phyloP scores from a whole-genome alignment of 1,140 invertebrate genomes.

The Trichonephila inaurata region DNA sequence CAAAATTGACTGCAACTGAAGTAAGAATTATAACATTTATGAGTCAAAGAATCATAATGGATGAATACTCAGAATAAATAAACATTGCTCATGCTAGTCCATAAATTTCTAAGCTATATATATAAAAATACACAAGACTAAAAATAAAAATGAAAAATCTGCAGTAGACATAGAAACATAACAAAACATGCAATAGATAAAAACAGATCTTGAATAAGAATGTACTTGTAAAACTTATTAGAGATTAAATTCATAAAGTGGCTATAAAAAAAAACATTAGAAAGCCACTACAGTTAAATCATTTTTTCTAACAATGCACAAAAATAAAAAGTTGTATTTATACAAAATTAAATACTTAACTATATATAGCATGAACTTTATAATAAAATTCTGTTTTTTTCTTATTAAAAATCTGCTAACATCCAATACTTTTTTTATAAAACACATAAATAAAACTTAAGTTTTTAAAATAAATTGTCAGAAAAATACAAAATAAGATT shows the following conservation, averaged over 20 bases:
- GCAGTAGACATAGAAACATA: not conserved
- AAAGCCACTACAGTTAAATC: not conserved
- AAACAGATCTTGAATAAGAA: constrained; percentile 35
- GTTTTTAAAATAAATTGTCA: too few relatives aligned
- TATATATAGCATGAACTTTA: not conserved
- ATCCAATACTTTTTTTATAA: too few relatives aligned
- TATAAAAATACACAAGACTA: not conserved
- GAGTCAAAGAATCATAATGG: not conserved
- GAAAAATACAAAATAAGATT: too few relatives aligned
- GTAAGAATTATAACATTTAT: too few relatives aligned
- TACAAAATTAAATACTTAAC: not conserved
- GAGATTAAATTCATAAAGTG: not conserved
- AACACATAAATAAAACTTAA: too few relatives aligned
- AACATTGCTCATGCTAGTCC: not conserved
- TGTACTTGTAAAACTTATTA: not conserved
- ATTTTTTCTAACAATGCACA: not conserved
- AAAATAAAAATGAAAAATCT: not conserved
- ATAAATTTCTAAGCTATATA: constrained; percentile 4
- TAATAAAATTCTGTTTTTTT: too few relatives aligned
- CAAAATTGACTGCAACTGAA: too few relatives aligned
- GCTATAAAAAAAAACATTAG: not conserved
- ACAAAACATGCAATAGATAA: not conserved
- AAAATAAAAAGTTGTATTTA: not conserved
- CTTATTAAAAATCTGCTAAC: too few relatives aligned
- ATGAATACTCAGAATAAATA: not conserved